Conservation (phyloP, 2,797 vertebrate species). For the Sebastes alutus region DNA sequence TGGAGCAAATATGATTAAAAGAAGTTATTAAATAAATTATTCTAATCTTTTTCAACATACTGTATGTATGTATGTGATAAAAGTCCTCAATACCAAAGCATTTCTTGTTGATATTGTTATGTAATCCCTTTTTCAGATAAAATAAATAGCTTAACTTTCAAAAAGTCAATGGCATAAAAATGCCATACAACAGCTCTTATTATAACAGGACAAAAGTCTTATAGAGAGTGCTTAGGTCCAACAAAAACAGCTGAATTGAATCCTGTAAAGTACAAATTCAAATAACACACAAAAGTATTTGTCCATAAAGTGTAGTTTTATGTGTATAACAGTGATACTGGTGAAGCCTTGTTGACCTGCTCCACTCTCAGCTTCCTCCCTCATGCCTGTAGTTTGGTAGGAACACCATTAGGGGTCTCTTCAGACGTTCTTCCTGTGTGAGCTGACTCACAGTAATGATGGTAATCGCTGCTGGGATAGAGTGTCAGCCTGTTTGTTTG, state of each 20-base stretch:
- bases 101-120: background rate
- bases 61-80: background rate
- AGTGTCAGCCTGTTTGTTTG: conserved; percentile 20
- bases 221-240: background rate
- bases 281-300: background rate
- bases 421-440: background rate
- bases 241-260: background rate
- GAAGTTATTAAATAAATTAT: too few species aligned
- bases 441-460: background rate
- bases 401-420: conserved; percentile 41
- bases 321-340: background rate
- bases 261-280: background rate
- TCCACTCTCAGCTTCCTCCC: background rate
- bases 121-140: background rate
- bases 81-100: background rate
- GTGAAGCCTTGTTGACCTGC: background rate
- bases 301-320: background rate
- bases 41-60: background rate
- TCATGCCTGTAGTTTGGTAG: conserved; percentile 30
- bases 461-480: background rate
- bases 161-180: background rate
- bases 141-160: background rate
- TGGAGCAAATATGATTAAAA: too few species aligned
- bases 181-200: background rate
- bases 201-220: background rate